A percentile compares a stretch with the other conserved stretches of the same genome.
These are phyloP conservation scores for Melanotaenia maccullochi DNA, from an alignment of 2,797 vertebrate species.

Conservation along the genomic window DNA sequence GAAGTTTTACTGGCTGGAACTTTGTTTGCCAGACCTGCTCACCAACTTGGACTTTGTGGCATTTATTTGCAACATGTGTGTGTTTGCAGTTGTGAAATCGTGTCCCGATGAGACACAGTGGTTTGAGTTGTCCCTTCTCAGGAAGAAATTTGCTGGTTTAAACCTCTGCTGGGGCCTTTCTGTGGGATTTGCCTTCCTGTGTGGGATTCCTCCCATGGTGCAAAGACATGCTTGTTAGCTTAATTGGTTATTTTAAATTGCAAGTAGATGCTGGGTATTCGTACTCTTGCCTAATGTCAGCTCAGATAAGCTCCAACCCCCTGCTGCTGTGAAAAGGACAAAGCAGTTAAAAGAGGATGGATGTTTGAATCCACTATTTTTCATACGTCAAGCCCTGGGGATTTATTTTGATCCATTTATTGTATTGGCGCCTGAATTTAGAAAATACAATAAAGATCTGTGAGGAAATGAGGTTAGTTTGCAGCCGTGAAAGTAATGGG, in stretches of 20 bases:
- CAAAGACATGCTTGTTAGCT: neutral
- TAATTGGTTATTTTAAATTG: neutral
- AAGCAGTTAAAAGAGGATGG: conserved; percentile 2
- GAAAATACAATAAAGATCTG: conserved; percentile 20
- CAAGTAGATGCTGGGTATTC: neutral
- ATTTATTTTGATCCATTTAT: conserved; percentile 12
- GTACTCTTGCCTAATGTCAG: too few species aligned
- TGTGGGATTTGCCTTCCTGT: neutral
- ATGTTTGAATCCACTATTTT: conserved; percentile 8
- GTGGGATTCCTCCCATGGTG: neutral
- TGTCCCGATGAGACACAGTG: neutral
- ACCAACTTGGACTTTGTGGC: too few species aligned
- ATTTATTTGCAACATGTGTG: too few species aligned
- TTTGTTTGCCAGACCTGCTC: too few species aligned
- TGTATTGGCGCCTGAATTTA: conserved; percentile 5
- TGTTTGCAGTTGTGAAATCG: neutral
- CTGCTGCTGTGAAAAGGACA: neutral
- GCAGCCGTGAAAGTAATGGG: conserved; percentile 7
- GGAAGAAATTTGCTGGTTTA: neutral
- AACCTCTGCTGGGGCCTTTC: neutral
- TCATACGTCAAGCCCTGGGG: conserved; percentile 15
- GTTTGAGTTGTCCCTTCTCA: neutral
- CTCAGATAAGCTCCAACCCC: neutral
- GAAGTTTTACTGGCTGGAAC: too few species aligned
- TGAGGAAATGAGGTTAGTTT: conserved; percentile 19